Base-by-base conservation (phyloP, 1,140 invertebrate species). In the Holotrichia oblita region DNA sequence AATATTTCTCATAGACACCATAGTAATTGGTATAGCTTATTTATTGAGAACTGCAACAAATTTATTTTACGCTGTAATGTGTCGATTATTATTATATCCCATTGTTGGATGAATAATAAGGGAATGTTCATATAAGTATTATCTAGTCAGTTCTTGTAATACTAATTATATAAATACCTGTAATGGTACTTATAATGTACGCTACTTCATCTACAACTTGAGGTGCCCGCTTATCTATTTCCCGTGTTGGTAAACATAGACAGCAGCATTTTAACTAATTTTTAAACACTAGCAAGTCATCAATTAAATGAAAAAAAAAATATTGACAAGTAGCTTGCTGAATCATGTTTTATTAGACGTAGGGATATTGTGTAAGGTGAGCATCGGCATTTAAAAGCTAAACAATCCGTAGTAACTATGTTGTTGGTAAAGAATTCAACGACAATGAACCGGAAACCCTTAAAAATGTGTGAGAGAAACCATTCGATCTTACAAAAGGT, bases 401-500 rank as follows among this genome's bases (percentile, higher is more conserved):
- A 85, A 85, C 84, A 85, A 85, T 85, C 82, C 81, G 40, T 40
- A 82, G 82, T 84, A 85, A 85, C 84, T 84, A 83, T 84, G 83
- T 84, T 83, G 80, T 82, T 81, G 81, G 77, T 80, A 81, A 82
- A 84, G 84, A 84, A 85, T 83, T 80, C 79, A 76, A 61, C 78
- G 81, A 84, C 83, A 85, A 84, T 81, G 80, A 83, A 84, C 84
- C 83, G 84, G 83, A 85, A 85, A 83, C 84, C 83, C 83, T 85
- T 83, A 85, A 85, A 48, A 84, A 85, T 81, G 84, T 84, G 83
- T 84, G 82, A 83, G 82, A 84, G 83, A 84, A 83, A 81, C 80
- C 81, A 83, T 85, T 83, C 81, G 81, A 81, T 80, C 79, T 77
- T 80, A 82, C 81, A 84, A 85, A 85, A 85, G 84, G 84, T 85